phyloP scores from a whole-genome alignment of 2,113 vertebrate species.

The Psettodes erumei region DNA sequence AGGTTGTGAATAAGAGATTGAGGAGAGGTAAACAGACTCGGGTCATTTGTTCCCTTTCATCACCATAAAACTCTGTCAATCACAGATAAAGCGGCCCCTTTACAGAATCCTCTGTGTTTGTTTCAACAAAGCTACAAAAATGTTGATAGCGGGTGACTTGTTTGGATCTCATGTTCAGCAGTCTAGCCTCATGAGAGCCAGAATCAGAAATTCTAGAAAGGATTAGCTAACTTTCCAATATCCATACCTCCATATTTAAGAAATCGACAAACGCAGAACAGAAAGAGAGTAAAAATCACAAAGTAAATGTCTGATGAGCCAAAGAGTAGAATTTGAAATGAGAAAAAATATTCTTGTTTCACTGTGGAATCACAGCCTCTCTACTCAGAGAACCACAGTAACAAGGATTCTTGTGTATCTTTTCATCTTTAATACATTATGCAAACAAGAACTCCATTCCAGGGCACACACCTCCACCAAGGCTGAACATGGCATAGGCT shows the following conservation, averaged over 20 bases:
- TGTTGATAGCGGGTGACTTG: too few relatives aligned
- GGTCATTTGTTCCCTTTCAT: slow-evolving; percentile 34
- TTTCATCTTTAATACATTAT: slow-evolving; percentile 8
- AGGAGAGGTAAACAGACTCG: slow-evolving; percentile 28
- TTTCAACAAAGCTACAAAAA: too few relatives aligned
- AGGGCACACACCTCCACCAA: too few relatives aligned
- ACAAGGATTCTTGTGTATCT: background rate
- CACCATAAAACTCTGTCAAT: slow-evolving; percentile 7
- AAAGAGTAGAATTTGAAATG: background rate
- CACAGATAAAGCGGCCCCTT: background rate
- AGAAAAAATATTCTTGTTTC: background rate
- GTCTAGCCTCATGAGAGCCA: background rate
- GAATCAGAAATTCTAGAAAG: too few relatives aligned
- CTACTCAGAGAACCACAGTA: background rate
- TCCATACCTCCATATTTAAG: background rate
- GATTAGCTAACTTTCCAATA: too few relatives aligned
- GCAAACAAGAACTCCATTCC: too few relatives aligned
- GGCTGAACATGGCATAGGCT: too few relatives aligned
- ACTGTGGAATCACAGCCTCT: background rate
- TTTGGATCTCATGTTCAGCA: background rate
- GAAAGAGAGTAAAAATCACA: background rate
- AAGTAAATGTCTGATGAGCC: background rate
- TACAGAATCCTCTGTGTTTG: background rate
- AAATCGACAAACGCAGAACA: background rate
- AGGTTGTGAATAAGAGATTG: slow-evolving; percentile 32